A percentile compares a stretch with the other conserved stretches of the same genome.
Evolutionary conservation across 2,888 invertebrate genomes (phyloP).

Genomic region (Oligia strigilis): DNA sequence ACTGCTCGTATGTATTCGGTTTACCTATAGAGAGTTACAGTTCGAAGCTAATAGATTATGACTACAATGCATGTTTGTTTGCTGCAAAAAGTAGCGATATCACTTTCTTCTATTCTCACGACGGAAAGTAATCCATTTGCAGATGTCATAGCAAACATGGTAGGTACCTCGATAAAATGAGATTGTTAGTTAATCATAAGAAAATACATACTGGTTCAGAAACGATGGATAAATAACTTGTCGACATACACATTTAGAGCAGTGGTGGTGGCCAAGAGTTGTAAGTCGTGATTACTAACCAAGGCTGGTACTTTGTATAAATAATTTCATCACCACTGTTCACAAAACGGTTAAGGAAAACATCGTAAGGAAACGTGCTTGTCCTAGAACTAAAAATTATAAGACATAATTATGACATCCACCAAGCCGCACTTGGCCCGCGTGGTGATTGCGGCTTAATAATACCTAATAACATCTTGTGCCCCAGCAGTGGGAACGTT

Average conservation of each 20-base stretch:
- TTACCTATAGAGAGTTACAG: background rate
- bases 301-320: too few species aligned
- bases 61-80: constrained; percentile 21
- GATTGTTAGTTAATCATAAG: background rate
- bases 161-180: background rate
- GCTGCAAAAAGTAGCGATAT: constrained; percentile 19
- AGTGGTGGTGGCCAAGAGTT: background rate
- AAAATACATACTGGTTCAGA: background rate
- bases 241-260: background rate
- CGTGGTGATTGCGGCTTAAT: too few species aligned
- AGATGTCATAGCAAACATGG: constrained; percentile 21
- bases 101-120: constrained; percentile 53
- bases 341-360: too few species aligned
- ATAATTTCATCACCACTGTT: too few species aligned
- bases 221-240: background rate
- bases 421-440: too few species aligned
- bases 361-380: too few species aligned
- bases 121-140: constrained; percentile 52
- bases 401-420: too few species aligned
- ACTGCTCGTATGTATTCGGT: background rate
- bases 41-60: constrained; percentile 20
- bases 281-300: too few species aligned
- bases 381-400: too few species aligned
- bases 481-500: background rate
- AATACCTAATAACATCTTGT: too few species aligned